These are phyloP conservation scores for Columba livia DNA, from an alignment of 2,113 vertebrate species.

Conservation along the genomic window DNA sequence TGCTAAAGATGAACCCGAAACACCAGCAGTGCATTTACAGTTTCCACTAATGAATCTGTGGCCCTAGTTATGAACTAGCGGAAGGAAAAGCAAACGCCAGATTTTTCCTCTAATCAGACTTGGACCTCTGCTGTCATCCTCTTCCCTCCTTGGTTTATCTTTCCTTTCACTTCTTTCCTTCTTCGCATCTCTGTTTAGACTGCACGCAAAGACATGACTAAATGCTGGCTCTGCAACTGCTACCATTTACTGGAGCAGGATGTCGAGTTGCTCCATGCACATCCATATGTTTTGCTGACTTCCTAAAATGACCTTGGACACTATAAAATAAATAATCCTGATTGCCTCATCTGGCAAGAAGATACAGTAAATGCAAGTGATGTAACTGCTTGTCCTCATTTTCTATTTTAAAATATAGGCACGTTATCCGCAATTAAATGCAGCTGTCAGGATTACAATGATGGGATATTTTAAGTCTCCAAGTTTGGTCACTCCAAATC, in stretches of 20 bases:
- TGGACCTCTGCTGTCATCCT: not conserved
- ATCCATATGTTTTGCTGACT: not conserved
- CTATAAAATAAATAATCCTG: not conserved
- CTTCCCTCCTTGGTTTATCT: not conserved
- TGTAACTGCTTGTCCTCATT: not conserved
- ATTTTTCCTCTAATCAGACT: not conserved
- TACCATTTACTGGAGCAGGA: not conserved
- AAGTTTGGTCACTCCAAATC: not conserved
- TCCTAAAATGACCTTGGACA: conserved; percentile 25
- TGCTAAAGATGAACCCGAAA: not conserved
- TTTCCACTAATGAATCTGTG: not conserved
- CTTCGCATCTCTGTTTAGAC: not conserved
- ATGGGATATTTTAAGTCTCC: not conserved
- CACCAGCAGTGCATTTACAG: not conserved
- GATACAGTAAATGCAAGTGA: not conserved
- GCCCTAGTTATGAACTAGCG: not conserved
- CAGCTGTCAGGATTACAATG: not conserved
- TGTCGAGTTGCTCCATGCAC: not conserved
- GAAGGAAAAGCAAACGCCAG: not conserved
- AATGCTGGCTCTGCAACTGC: not conserved
- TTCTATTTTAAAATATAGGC: conserved; percentile 11
- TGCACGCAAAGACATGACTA: not conserved
- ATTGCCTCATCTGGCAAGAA: conserved; percentile 44
- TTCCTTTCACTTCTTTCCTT: not conserved
- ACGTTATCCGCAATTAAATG: conserved; percentile 22